Conservation (phyloP, 2,888 invertebrate genomes). For the Leptopilina drosophilae region DNA sequence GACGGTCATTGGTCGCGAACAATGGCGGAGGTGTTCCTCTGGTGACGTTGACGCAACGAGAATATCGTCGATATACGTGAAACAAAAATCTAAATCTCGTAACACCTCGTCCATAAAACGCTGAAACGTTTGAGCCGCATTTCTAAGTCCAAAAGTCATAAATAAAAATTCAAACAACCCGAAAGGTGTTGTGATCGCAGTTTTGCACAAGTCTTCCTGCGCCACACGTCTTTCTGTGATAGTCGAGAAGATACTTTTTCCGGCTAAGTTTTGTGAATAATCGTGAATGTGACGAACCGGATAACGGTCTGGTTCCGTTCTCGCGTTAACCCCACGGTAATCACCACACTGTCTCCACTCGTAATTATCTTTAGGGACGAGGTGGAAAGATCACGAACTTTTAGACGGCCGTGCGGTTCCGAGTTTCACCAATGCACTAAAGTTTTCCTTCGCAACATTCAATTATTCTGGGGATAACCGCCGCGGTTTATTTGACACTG, state of each 20-base stretch:
- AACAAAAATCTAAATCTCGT: too few relatives aligned
- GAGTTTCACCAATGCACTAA: conserved; percentile 3
- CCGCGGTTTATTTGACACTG: too few relatives aligned
- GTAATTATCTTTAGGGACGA: neutral
- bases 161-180: conserved; percentile 51
- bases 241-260: conserved; percentile 59
- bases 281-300: conserved; percentile 66
- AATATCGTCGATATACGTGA: too few relatives aligned
- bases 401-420: conserved; percentile 69
- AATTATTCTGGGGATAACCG: too few relatives aligned
- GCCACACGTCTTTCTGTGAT: too few relatives aligned
- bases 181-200: conserved; percentile 66
- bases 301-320: conserved; percentile 64
- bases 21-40: too few relatives aligned
- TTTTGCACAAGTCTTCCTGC: conserved; percentile 63
- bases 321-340: conserved; percentile 59
- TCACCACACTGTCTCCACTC: conserved; percentile 43
- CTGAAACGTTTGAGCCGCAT: too few relatives aligned
- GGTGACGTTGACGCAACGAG: too few relatives aligned
- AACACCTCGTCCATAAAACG: too few relatives aligned
- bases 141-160: too few relatives aligned
- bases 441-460: neutral
- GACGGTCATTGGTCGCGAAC: neutral
- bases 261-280: conserved; percentile 54
- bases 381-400: conserved; percentile 69